Percentiles rank a stretch among this genome's conserved stretches.
phyloP scores from a whole-genome alignment of 2,888 invertebrate genomes.

The Tillus elongatus region DNA sequence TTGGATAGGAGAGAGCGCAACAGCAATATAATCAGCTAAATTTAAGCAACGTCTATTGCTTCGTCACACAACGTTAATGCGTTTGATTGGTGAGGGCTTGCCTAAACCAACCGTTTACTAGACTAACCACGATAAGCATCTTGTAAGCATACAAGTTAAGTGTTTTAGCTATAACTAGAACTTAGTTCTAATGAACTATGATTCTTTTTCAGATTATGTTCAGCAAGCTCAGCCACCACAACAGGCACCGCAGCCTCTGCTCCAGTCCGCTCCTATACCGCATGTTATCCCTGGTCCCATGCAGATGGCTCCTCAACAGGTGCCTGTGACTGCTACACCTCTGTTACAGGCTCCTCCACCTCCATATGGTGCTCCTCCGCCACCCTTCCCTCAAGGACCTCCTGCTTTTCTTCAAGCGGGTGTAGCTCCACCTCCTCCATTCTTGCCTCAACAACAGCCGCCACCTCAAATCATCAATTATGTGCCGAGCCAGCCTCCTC shows the following conservation, averaged over 20 bases:
- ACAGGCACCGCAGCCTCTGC: constrained; percentile 18
- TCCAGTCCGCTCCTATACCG: constrained; percentile 17
- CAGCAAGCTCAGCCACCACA: constrained; percentile 25
- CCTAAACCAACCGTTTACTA: too few relatives aligned
- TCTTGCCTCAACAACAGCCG: constrained; percentile 27
- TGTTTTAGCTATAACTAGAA: too few relatives aligned
- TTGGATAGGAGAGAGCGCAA: too few relatives aligned
- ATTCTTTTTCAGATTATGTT: too few relatives aligned
- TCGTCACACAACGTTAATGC: too few relatives aligned
- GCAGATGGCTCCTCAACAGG: constrained; percentile 25
- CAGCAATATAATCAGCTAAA: too few relatives aligned
- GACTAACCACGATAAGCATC: too few relatives aligned
- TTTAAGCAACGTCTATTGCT: too few relatives aligned
- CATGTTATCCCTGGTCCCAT: neutral
- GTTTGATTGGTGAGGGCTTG: too few relatives aligned
- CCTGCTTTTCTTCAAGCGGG: constrained; percentile 31
- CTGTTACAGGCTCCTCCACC: constrained; percentile 30
- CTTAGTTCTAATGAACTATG: too few relatives aligned
- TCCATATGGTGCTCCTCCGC: constrained; percentile 30
- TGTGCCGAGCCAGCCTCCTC: constrained; percentile 36
- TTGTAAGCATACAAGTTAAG: too few relatives aligned
- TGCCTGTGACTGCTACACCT: constrained; percentile 31
- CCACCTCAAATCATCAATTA: constrained; percentile 36
- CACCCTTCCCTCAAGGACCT: constrained; percentile 33
- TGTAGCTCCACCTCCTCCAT: constrained; percentile 28